These are phyloP conservation scores for Turritopsis dohrnii DNA, from an alignment of 30 jellyfish, hydroid and myxozoan genomes.

Conservation along the genomic window DNA sequence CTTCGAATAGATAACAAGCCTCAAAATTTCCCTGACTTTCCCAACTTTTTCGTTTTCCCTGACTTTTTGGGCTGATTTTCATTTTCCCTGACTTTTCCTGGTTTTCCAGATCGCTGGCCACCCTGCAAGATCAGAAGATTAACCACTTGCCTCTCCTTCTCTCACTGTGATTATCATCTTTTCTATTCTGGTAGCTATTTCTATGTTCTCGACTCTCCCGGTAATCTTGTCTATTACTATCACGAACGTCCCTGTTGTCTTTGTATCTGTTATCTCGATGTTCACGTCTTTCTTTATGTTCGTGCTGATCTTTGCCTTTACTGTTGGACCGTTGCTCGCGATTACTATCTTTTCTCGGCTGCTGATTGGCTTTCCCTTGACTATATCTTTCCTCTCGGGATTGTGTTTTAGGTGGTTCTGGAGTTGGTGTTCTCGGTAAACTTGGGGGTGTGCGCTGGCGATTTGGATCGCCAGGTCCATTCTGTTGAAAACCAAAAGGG, in stretches of 20 bases:
- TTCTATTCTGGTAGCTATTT: background rate
- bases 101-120: too few relatives aligned
- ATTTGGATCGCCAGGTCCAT: background rate
- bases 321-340: background rate
- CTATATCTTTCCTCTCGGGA: slow-evolving; percentile 55
- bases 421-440: slow-evolving; percentile 38
- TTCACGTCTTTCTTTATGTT: slow-evolving; percentile 6
- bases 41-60: too few relatives aligned
- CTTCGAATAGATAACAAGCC: too few relatives aligned
- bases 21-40: too few relatives aligned
- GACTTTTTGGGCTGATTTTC: too few relatives aligned
- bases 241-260: slow-evolving; percentile 8
- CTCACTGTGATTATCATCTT: background rate
- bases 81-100: too few relatives aligned
- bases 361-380: slow-evolving; percentile 5
- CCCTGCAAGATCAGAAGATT: too few relatives aligned
- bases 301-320: background rate
- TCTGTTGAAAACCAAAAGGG: slow-evolving; percentile 30
- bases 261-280: slow-evolving; percentile 17
- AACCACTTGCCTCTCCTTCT: slow-evolving; percentile 5
- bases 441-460: slow-evolving; percentile 23
- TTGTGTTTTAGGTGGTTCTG: slow-evolving; percentile 33
- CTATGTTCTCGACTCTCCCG: slow-evolving; percentile 24
- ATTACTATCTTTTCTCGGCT: background rate
- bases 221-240: background rate